These are phyloP conservation scores for Cydia fagiglandana DNA, from an alignment of 1,140 invertebrate species.

Conservation along the genomic window DNA sequence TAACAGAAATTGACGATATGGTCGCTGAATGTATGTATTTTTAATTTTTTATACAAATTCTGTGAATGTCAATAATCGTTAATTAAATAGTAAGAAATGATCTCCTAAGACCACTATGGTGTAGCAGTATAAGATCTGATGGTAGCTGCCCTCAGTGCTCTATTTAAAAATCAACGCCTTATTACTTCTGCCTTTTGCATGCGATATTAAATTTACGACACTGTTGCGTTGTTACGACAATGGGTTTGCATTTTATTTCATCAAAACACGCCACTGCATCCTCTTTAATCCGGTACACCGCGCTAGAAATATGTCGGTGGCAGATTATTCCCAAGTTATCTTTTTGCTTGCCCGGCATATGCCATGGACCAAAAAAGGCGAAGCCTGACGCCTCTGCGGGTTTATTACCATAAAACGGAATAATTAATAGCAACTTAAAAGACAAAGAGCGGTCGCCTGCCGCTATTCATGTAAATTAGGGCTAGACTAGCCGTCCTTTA, in stretches of 20 bases:
- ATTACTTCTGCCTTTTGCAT: too few relatives aligned
- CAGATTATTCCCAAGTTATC: slow-evolving; percentile 17
- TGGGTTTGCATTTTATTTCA: not conserved
- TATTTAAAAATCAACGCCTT: too few relatives aligned
- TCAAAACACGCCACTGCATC: not conserved
- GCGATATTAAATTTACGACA: not conserved
- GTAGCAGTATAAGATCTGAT: too few relatives aligned
- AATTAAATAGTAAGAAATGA: too few relatives aligned
- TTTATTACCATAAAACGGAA: slow-evolving; percentile 73
- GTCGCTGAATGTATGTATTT: too few relatives aligned
- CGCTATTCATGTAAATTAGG: slow-evolving; percentile 73
- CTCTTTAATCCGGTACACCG: not conserved
- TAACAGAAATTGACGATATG: too few relatives aligned
- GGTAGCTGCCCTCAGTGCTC: too few relatives aligned
- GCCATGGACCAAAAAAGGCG: slow-evolving; percentile 49
- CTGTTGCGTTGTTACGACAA: not conserved
- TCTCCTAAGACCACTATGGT: too few relatives aligned
- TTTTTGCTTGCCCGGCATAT: slow-evolving; percentile 44
- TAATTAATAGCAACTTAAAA: slow-evolving; percentile 75
- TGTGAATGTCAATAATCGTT: too few relatives aligned
- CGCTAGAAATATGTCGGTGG: not conserved
- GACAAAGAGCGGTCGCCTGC: slow-evolving; percentile 59
- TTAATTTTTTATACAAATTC: too few relatives aligned
- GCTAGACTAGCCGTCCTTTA: slow-evolving; percentile 45
- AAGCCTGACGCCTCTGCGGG: slow-evolving; percentile 46